Percentiles rank a stretch among this genome's conserved stretches.
Evolutionary conservation across 1,140 invertebrate species (phyloP).

Genomic region (Apis mellifera): DNA sequence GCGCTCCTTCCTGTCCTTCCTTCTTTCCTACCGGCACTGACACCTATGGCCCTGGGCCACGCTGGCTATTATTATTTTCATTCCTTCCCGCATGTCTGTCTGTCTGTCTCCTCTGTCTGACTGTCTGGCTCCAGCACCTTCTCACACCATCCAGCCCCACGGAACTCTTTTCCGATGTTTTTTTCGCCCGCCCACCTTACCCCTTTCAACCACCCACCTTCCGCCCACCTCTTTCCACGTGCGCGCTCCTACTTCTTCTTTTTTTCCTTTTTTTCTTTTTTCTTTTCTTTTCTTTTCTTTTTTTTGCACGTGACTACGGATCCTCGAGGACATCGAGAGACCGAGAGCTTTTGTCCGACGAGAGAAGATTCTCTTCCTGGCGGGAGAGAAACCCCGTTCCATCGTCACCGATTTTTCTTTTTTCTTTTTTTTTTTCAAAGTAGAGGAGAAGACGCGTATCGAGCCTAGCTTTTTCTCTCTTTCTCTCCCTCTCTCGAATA

Average conservation of each 20-base stretch:
- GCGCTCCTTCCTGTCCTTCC: conserved; percentile 68
- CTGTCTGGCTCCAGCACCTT: conserved; percentile 60
- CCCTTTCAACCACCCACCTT: conserved; percentile 39
- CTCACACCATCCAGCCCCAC: conserved; percentile 44
- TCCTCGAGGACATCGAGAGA: conserved; percentile 60
- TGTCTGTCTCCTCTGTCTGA: conserved; percentile 69
- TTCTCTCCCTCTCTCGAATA: neutral
- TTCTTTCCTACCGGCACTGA: conserved; percentile 69
- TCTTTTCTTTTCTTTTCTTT: conserved; percentile 4
- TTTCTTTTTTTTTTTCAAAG: neutral
- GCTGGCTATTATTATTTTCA: conserved; percentile 77
- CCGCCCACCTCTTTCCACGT: conserved; percentile 33
- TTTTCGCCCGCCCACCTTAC: conserved; percentile 42
- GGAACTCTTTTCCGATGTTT: conserved; percentile 72
- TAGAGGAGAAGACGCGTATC: no score
- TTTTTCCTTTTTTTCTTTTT: neutral
- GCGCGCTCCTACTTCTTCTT: conserved; percentile 52
- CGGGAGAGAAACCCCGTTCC: conserved; percentile 19
- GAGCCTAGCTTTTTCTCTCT: no score
- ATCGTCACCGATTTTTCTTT: neutral
- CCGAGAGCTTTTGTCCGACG: conserved; percentile 31
- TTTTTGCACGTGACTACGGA: conserved; percentile 56
- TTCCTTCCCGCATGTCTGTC: conserved; percentile 74
- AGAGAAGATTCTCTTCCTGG: conserved; percentile 45
- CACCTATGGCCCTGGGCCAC: conserved; percentile 76